Conservation (phyloP, 2,888 invertebrate genomes). For the Polydrusus cervinus region DNA sequence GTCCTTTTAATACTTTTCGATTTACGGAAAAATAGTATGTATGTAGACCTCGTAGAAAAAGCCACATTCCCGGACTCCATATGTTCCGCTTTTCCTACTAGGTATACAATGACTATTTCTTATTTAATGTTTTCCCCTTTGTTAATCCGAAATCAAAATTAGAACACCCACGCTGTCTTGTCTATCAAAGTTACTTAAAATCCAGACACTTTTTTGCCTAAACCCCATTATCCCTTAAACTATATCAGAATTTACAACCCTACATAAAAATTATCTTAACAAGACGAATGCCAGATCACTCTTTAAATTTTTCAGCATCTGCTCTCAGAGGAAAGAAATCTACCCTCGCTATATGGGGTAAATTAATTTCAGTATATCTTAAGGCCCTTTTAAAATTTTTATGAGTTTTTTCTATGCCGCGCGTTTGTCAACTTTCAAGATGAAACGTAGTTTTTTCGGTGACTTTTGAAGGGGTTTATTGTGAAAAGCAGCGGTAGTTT, state of each 20-base stretch:
- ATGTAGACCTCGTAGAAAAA: too few species aligned
- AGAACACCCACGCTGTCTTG: conserved; percentile 6
- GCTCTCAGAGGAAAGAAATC: conserved; percentile 31
- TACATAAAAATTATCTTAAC: conserved; percentile 27
- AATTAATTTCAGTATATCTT: conserved; percentile 45
- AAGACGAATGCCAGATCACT: conserved; percentile 35
- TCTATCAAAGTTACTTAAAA: conserved; percentile 8
- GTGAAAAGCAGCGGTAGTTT: conserved; percentile 26
- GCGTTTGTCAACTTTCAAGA: conserved; percentile 5
- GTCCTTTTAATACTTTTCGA: too few species aligned
- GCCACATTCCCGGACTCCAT: too few species aligned
- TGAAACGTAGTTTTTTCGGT: conserved; percentile 8
- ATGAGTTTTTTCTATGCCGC: conserved; percentile 4
- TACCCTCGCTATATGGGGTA: conserved; percentile 47
- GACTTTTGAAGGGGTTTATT: conserved; percentile 26
- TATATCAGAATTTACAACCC: conserved; percentile 25
- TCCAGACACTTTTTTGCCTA: conserved; percentile 21
- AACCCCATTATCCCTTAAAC: conserved; percentile 3
- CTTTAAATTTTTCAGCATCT: conserved; percentile 37
- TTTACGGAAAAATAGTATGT: too few species aligned
- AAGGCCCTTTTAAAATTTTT: conserved; percentile 22
- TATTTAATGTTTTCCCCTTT: too few species aligned
- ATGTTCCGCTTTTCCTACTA: too few species aligned
- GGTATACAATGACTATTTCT: too few species aligned
- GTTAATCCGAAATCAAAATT: background rate